Evolutionary conservation across 1,140 invertebrate species (phyloP).

Genomic region (Vanessa atalanta): DNA sequence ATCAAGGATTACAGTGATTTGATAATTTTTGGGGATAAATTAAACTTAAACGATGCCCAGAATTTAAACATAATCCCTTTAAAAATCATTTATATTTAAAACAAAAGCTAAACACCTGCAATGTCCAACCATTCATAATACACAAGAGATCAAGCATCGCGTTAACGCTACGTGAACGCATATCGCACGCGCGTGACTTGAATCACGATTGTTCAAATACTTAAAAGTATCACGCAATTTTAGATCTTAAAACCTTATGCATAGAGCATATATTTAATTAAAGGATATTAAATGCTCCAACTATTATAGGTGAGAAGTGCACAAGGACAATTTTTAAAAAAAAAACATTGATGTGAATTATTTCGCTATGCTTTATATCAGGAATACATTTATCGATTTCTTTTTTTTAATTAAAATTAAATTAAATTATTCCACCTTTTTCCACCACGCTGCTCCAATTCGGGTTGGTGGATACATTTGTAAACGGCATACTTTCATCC

Average conservation of each 20-base stretch:
- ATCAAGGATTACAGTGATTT: too few relatives aligned
- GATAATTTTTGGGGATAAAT: too few relatives aligned
- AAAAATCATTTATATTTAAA: not conserved
- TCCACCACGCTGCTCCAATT: too few relatives aligned
- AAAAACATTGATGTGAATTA: not conserved
- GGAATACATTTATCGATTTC: not conserved
- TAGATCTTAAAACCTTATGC: not conserved
- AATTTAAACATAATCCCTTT: too few relatives aligned
- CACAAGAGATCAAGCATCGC: slow-evolving; percentile 9
- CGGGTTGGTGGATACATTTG: too few relatives aligned
- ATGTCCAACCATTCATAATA: slow-evolving; percentile 12
- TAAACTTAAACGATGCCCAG: too few relatives aligned
- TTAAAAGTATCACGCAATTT: not conserved
- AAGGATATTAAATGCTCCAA: not conserved
- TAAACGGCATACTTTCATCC: too few relatives aligned
- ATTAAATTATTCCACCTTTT: too few relatives aligned
- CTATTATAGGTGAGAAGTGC: slow-evolving; percentile 3
- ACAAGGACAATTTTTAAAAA: not conserved
- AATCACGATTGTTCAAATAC: not conserved
- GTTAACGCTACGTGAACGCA: slow-evolving; percentile 14
- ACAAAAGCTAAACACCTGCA: not conserved
- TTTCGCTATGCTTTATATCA: not conserved
- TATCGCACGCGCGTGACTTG: slow-evolving; percentile 1
- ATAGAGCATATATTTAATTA: not conserved
- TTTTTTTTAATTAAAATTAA: not conserved